Percentiles rank a stretch among this genome's conserved stretches.
phyloP scores from a whole-genome alignment of 2,797 vertebrate species.

The Malurus leucopterus region DNA sequence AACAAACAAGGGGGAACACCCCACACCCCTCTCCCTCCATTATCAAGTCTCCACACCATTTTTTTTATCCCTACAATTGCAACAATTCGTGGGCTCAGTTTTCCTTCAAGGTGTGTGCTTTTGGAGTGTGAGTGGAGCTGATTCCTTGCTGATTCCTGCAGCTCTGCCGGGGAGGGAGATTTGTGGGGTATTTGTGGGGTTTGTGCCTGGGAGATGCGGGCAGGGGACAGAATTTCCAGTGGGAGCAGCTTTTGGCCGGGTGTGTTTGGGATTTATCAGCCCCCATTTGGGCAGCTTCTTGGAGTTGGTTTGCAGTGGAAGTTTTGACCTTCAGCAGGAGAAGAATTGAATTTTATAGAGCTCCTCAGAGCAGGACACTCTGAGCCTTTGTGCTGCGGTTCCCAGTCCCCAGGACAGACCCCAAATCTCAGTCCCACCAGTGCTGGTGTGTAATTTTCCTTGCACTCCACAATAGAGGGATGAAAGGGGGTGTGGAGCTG shows the following conservation, averaged over 20 bases:
- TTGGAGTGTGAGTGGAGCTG: neutral
- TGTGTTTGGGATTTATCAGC: fast-evolving
- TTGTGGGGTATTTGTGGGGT: too few species aligned
- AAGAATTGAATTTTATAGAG: too few species aligned
- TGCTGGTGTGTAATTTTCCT: neutral
- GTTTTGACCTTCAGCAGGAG: neutral
- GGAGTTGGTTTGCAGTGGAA: neutral
- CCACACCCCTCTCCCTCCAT: neutral
- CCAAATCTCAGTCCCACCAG: neutral
- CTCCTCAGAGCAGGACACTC: neutral
- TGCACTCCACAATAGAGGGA: neutral
- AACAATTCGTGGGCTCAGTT: neutral
- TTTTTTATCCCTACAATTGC: neutral
- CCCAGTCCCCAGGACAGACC: fast-evolving
- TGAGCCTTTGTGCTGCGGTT: neutral
- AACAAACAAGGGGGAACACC: fast-evolving
- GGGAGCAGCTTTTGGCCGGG: neutral
- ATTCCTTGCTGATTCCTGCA: neutral
- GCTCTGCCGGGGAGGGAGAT: too few species aligned
- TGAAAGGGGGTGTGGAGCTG: neutral
- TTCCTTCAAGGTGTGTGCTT: neutral
- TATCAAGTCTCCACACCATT: neutral
- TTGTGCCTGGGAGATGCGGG: neutral
- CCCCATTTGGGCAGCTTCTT: neutral
- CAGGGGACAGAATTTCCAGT: neutral